These are phyloP conservation scores for Lamproptera curius DNA, from an alignment of 2,888 invertebrate species.

Conservation along the genomic window DNA sequence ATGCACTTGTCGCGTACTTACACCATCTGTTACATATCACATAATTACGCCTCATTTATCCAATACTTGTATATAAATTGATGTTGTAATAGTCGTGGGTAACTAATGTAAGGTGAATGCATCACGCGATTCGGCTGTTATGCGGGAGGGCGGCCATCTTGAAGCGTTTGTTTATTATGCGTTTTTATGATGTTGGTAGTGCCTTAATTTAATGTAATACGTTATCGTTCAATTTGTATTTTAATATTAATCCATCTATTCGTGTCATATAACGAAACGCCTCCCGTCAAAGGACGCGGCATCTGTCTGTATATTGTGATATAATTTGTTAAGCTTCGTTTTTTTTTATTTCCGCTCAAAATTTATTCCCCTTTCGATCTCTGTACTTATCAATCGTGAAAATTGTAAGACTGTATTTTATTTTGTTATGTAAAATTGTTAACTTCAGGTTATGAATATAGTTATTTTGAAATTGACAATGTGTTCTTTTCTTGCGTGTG, in stretches of 20 bases:
- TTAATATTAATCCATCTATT: constrained; percentile 23
- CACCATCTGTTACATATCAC: constrained; percentile 54
- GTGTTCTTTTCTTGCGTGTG: constrained; percentile 36
- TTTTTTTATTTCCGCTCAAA: constrained; percentile 61
- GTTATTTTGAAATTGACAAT: constrained; percentile 63
- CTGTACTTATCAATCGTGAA: constrained; percentile 74
- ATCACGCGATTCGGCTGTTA: constrained; percentile 32
- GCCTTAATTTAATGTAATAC: constrained; percentile 49
- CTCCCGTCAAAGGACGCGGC: constrained; percentile 39
- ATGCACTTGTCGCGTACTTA: constrained; percentile 36
- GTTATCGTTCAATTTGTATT: no score
- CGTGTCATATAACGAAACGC: constrained; percentile 21
- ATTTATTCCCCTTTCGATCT: constrained; percentile 56
- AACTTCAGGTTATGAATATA: constrained; percentile 74
- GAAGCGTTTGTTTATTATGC: constrained; percentile 23
- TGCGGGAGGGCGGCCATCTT: constrained; percentile 20
- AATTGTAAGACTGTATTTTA: constrained; percentile 77
- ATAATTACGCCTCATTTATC: constrained; percentile 38
- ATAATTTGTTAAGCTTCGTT: constrained; percentile 57
- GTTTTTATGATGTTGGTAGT: constrained; percentile 40
- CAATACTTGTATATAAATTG: constrained; percentile 47
- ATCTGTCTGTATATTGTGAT: constrained; percentile 63
- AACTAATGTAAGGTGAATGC: constrained; percentile 38
- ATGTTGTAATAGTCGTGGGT: constrained; percentile 35
- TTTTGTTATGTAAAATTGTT: constrained; percentile 75